These are phyloP conservation scores for Gallinago media DNA, from an alignment of 2,113 vertebrate species.

Conservation along the genomic window DNA sequence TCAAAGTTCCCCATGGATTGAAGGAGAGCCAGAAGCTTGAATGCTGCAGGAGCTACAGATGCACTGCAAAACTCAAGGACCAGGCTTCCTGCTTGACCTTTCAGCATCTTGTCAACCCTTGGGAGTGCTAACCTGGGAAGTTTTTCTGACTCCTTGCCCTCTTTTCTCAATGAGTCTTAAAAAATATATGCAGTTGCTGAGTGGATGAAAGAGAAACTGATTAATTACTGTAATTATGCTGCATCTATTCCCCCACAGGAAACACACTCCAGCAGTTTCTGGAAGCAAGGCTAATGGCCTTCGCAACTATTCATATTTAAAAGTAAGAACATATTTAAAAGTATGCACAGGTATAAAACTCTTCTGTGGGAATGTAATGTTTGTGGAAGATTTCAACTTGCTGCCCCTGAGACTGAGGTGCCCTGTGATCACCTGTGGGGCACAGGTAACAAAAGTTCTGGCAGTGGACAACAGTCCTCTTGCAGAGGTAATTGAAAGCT, in stretches of 20 bases:
- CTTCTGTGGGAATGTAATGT: background rate
- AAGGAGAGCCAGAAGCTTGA: background rate
- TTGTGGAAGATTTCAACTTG: background rate
- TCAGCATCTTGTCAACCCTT: background rate
- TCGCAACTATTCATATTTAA: background rate
- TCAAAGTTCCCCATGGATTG: background rate
- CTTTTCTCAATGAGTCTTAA: background rate
- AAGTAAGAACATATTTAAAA: background rate
- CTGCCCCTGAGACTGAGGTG: background rate
- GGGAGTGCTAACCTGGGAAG: background rate
- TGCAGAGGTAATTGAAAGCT: background rate
- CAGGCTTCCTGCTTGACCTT: fast-evolving
- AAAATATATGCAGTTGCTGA: background rate
- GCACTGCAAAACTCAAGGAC: background rate
- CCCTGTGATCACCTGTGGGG: background rate
- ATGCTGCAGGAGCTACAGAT: background rate
- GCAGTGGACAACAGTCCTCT: background rate
- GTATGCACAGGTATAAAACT: background rate
- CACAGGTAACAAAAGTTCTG: background rate
- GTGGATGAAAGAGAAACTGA: background rate
- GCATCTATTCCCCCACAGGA: background rate
- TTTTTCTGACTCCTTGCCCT: background rate
- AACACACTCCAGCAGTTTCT: background rate
- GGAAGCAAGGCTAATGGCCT: background rate
- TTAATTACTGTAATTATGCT: background rate